Percentiles rank a stretch among this genome's conserved stretches.
These are phyloP conservation scores for Hemibagrus guttatus DNA, from an alignment of 2,797 vertebrate species.

Conservation along the genomic window DNA sequence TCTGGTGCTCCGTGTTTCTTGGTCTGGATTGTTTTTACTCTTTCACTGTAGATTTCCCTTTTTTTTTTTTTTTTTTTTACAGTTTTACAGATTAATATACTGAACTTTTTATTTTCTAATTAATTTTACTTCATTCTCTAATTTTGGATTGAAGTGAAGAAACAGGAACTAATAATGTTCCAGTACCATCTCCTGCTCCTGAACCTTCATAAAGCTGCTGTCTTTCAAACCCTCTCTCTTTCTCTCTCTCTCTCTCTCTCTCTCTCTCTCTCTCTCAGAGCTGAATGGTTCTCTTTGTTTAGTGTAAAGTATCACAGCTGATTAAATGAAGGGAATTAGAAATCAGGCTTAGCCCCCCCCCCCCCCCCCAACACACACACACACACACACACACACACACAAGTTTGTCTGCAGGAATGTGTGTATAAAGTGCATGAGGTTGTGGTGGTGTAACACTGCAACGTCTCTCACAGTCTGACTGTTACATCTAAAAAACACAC, in stretches of 20 bases:
- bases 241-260: constrained; percentile 46
- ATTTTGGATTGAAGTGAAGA: not conserved
- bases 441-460: constrained; percentile 6
- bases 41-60: not conserved
- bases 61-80: no score
- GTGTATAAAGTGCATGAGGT: constrained; percentile 25
- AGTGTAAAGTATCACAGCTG: constrained; percentile 77
- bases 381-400: constrained; percentile 59
- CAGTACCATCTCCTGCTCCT: not conserved
- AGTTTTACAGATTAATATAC: not conserved
- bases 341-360: constrained; percentile 70
- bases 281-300: constrained; percentile 81
- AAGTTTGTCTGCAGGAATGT: constrained; percentile 37
- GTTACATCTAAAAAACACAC: not conserved
- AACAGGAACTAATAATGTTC: not conserved
- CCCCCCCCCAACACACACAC: constrained; percentile 51
- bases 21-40: not conserved
- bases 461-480: constrained; percentile 3
- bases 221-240: constrained; percentile 23
- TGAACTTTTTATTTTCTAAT: not conserved
- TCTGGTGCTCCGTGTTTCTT: not conserved
- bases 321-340: constrained; percentile 81
- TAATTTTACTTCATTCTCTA: not conserved
- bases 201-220: not conserved
- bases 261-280: constrained; percentile 22